Evolutionary conservation across 2,888 invertebrate genomes (phyloP).

Genomic region (Hanleya hanleyi): DNA sequence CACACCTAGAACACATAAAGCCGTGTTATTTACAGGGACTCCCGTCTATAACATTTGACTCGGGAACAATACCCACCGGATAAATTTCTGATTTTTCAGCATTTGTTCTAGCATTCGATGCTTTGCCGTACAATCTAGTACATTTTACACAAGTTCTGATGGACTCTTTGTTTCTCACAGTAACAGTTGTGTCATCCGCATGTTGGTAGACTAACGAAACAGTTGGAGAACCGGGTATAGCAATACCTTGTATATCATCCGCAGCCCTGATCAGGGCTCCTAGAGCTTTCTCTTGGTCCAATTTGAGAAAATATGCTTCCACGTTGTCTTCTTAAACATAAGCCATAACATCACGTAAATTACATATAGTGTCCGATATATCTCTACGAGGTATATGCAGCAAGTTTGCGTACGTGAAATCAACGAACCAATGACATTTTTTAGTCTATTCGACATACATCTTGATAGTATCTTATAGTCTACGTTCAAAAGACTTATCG

Average conservation of each 20-base stretch:
- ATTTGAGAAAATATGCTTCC: not conserved
- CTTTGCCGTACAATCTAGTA: not conserved
- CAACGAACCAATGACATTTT: not conserved
- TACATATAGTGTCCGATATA: not conserved
- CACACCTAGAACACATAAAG: slow-evolving; percentile 5
- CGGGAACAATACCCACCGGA: not conserved
- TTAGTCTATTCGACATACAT: not conserved
- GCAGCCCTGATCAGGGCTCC: not conserved
- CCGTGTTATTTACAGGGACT: too few species aligned
- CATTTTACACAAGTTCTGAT: not conserved
- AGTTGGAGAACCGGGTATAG: not conserved
- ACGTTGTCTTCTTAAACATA: not conserved
- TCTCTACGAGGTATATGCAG: not conserved
- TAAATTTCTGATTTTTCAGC: not conserved
- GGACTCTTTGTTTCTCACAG: not conserved
- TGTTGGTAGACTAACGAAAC: not conserved
- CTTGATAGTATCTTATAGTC: not conserved
- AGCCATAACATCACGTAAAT: not conserved
- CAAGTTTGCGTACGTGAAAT: not conserved
- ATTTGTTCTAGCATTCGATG: not conserved
- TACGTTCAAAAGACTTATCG: not conserved
- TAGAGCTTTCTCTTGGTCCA: not conserved
- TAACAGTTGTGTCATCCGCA: not conserved
- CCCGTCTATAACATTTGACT: too few species aligned
- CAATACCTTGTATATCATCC: not conserved